These are phyloP conservation scores for Drosophila santomea DNA, from an alignment of 1,140 invertebrate species.

Conservation along the genomic window DNA sequence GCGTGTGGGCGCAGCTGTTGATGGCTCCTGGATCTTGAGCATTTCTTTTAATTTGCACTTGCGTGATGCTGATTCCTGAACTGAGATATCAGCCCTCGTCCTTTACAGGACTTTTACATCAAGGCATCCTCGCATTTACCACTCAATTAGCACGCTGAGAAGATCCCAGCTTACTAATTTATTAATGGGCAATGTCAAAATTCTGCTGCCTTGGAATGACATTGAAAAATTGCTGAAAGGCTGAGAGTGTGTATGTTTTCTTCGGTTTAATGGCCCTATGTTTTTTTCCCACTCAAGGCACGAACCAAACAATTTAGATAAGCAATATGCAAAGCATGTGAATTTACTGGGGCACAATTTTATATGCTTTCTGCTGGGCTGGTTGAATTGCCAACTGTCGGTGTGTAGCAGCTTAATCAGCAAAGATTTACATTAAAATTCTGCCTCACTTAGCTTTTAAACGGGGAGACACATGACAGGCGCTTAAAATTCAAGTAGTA, in stretches of 20 bases:
- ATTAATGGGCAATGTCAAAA: conserved; percentile 78
- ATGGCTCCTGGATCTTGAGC: conserved; percentile 36
- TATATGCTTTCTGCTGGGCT: conserved; percentile 50
- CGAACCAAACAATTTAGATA: conserved; percentile 77
- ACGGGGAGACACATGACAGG: conserved; percentile 31
- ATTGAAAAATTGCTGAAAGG: conserved; percentile 72
- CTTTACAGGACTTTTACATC: conserved; percentile 11
- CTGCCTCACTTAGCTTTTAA: conserved; percentile 36
- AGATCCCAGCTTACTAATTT: conserved; percentile 58
- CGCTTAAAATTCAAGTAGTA: conserved; percentile 71
- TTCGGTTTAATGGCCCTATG: conserved; percentile 59
- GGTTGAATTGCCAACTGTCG: conserved; percentile 42
- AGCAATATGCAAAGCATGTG: conserved; percentile 58
- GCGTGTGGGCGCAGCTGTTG: conserved; percentile 56
- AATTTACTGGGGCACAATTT: conserved; percentile 29
- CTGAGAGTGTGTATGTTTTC: conserved; percentile 21
- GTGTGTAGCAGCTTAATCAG: conserved; percentile 63
- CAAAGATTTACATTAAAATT: conserved; percentile 53
- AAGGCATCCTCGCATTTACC: conserved; percentile 35
- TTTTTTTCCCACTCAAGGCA: conserved; percentile 4
- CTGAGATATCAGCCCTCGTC: conserved; percentile 6
- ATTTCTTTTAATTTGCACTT: conserved; percentile 62
- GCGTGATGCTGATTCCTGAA: conserved; percentile 35
- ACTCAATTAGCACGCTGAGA: conserved; percentile 65
- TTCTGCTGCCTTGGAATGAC: conserved; percentile 66